Percentiles rank a stretch among this genome's conserved stretches.
Evolutionary conservation across 2,888 invertebrate species (phyloP).

Genomic region (Lamellibrachia satsuma): DNA sequence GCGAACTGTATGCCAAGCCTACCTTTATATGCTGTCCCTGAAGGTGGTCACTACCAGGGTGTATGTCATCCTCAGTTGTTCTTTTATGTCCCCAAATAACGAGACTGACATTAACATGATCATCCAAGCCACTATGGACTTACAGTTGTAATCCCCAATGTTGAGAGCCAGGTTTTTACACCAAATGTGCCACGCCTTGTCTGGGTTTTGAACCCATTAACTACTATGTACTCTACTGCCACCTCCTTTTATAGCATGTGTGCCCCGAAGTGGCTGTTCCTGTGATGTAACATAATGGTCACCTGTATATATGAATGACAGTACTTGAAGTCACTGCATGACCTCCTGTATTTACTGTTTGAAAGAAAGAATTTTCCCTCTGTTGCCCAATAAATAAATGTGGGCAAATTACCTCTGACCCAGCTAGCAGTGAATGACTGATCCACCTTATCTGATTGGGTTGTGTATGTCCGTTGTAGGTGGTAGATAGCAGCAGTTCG

Average conservation of each 20-base stretch:
- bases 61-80: not conserved
- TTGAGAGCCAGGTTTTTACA: not conserved
- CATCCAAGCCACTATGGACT: not conserved
- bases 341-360: not conserved
- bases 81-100: not conserved
- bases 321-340: not conserved
- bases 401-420: constrained; percentile 17
- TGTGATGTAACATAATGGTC: not conserved
- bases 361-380: not conserved
- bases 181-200: not conserved
- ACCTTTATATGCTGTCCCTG: not conserved
- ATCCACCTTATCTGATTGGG: not conserved
- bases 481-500: not conserved
- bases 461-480: not conserved
- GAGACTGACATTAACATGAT: not conserved
- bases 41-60: not conserved
- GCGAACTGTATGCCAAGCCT: not conserved
- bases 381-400: not conserved
- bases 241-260: not conserved
- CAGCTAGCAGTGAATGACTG: not conserved
- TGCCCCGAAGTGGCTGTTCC: not conserved
- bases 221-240: not conserved
- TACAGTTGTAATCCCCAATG: not conserved
- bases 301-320: not conserved
- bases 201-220: not conserved